Conservation (phyloP, 1,140 invertebrate species). For the Harpegnathos saltator region DNA sequence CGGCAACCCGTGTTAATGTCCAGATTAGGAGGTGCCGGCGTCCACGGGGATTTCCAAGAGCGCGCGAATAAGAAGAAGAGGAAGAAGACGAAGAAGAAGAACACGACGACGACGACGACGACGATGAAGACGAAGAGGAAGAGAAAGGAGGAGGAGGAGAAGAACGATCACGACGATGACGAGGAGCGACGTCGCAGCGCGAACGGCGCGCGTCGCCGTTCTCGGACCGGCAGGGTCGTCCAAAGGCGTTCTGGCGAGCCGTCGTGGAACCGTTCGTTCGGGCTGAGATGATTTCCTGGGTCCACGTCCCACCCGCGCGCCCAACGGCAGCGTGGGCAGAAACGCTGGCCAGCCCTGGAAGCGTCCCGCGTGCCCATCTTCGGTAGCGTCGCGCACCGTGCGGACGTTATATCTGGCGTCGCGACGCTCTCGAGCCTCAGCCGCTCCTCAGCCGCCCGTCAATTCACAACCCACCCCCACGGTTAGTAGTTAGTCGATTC, state of each 20-base stretch:
- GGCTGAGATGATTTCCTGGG: slow-evolving; percentile 63
- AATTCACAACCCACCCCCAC: slow-evolving; percentile 80
- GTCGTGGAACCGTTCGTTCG: slow-evolving; percentile 31
- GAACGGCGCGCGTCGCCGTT: slow-evolving; percentile 57
- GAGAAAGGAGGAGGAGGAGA: background rate
- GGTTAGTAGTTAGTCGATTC: slow-evolving; percentile 78
- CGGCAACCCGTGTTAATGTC: slow-evolving; percentile 46
- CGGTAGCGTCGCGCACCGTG: slow-evolving; percentile 79
- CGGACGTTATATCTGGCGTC: slow-evolving; percentile 83
- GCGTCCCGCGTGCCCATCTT: slow-evolving; percentile 84
- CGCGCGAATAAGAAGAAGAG: slow-evolving; percentile 14
- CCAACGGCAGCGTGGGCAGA: slow-evolving; percentile 78
- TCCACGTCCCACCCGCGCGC: slow-evolving; percentile 54
- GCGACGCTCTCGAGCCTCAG: slow-evolving; percentile 80
- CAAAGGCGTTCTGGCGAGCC: slow-evolving; percentile 52
- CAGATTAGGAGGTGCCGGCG: slow-evolving; percentile 48
- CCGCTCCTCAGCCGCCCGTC: slow-evolving; percentile 80
- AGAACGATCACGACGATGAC: slow-evolving; percentile 10
- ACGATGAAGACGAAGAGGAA: background rate
- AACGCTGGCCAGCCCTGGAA: slow-evolving; percentile 83
- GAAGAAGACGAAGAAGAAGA: background rate
- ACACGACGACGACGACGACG: slow-evolving; percentile 4
- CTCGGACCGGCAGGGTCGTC: slow-evolving; percentile 47
- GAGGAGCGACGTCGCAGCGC: slow-evolving; percentile 31
- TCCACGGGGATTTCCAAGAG: slow-evolving; percentile 50